phyloP scores from a whole-genome alignment of 2,113 vertebrate species.

The Tachuris rubrigastra region DNA sequence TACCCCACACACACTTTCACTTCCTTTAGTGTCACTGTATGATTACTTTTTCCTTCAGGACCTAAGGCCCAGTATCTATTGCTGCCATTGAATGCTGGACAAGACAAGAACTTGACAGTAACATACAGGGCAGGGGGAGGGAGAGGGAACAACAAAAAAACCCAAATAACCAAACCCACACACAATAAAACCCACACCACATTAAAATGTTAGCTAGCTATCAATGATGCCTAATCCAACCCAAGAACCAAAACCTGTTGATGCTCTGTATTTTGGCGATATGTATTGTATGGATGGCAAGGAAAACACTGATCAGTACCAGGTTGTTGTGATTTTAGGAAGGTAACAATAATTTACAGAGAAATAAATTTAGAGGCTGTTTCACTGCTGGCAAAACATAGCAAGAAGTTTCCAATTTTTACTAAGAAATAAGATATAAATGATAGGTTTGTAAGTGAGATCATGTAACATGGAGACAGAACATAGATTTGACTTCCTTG shows the following conservation, averaged over 20 bases:
- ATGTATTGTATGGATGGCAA: neutral
- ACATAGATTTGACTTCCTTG: neutral
- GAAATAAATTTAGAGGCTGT: neutral
- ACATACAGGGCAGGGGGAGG: neutral
- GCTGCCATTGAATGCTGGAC: neutral
- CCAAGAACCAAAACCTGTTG: neutral
- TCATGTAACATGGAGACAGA: neutral
- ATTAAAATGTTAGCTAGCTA: neutral
- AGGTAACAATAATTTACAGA: neutral
- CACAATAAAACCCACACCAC: neutral
- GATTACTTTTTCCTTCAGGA: neutral
- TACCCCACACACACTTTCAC: neutral
- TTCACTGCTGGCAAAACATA: neutral
- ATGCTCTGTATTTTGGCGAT: neutral
- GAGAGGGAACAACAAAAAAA: neutral
- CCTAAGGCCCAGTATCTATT: neutral
- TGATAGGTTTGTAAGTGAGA: neutral
- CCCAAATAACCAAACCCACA: accelerated
- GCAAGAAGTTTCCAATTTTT: neutral
- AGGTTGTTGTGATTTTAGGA: neutral
- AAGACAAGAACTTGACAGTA: neutral
- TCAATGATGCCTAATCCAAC: neutral
- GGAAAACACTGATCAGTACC: neutral
- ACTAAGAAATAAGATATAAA: neutral
- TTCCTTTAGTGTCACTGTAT: neutral